These are phyloP conservation scores for Phalera bucephala DNA, from an alignment of 2,888 invertebrate species.

Conservation along the genomic window DNA sequence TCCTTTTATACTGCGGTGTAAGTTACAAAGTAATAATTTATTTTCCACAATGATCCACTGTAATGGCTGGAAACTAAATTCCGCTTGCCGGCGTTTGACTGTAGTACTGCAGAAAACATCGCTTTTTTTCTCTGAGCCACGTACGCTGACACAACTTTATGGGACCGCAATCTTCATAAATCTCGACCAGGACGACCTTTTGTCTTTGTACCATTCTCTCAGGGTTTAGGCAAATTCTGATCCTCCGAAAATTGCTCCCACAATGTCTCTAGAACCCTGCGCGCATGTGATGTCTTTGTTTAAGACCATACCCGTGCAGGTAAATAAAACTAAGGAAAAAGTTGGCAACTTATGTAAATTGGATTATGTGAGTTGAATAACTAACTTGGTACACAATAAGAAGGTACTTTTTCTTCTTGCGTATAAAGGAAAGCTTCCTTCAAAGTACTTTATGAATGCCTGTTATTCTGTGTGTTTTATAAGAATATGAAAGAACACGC, in stretches of 20 bases:
- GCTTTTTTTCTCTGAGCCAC: constrained; percentile 28
- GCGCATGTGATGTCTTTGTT: constrained; percentile 50
- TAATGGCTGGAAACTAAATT: constrained; percentile 23
- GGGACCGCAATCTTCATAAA: constrained; percentile 71
- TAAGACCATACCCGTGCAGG: constrained; percentile 45
- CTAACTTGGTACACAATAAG: constrained; percentile 45
- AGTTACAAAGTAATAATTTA: constrained; percentile 33
- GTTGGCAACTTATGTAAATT: constrained; percentile 58
- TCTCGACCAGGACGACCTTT: constrained; percentile 66
- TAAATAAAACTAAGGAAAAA: constrained; percentile 55
- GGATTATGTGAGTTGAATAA: constrained; percentile 59
- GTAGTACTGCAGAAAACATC: constrained; percentile 23
- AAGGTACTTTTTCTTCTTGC: constrained; percentile 34
- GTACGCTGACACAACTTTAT: constrained; percentile 45
- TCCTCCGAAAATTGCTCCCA: constrained; percentile 66
- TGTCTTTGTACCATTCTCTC: constrained; percentile 66
- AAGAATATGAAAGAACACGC: constrained; percentile 30
- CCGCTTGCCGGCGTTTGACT: constrained; percentile 25
- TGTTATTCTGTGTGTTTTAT: constrained; percentile 29
- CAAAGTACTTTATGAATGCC: constrained; percentile 41
- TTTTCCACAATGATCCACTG: constrained; percentile 34
- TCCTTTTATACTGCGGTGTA: constrained; percentile 23
- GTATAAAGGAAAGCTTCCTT: constrained; percentile 35
- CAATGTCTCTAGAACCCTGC: constrained; percentile 37
- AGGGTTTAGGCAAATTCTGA: constrained; percentile 71